Percentiles rank a stretch among this genome's conserved stretches.
These are phyloP conservation scores for Trematocara caparti DNA, from an alignment of 2,797 vertebrate species.

Conservation along the genomic window DNA sequence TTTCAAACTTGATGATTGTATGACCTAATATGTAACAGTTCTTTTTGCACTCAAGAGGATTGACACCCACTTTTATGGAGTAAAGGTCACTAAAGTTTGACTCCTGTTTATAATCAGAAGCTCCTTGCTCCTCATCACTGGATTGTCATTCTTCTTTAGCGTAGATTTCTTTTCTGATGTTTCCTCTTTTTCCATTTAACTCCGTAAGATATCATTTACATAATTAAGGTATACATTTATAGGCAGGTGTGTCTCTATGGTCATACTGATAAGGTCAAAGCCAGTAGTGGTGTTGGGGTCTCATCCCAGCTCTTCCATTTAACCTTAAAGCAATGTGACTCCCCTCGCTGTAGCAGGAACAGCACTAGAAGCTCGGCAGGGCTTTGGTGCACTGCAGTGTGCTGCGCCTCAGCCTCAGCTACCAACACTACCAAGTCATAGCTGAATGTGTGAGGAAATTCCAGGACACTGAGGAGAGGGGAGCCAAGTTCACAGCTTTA, in stretches of 20 bases:
- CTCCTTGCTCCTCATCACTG: not conserved
- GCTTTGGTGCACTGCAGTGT: constrained; percentile 2
- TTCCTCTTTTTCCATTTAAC: not conserved
- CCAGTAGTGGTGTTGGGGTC: not conserved
- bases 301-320: not conserved
- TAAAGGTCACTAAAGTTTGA: not conserved
- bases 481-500: constrained; percentile 61
- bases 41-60: constrained; percentile 1
- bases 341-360: not conserved
- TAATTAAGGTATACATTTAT: not conserved
- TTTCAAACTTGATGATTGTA: constrained; percentile 15
- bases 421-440: constrained; percentile 19
- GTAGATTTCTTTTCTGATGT: not conserved
- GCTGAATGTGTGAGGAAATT: constrained; percentile 42
- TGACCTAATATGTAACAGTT: constrained; percentile 28
- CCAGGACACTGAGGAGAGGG: constrained; percentile 37
- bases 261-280: not conserved
- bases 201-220: not conserved
- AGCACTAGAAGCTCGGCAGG: not conserved
- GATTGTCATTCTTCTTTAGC: not conserved
- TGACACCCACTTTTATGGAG: not conserved
- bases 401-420: constrained; percentile 10
- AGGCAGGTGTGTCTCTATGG: not conserved
- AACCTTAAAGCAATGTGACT: not conserved
- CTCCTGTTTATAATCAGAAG: not conserved